Evolutionary conservation across 2,888 invertebrate genomes (phyloP), one percentile per base, ranked within the genome.

Genomic region (Alentia gelatinosa): DNA sequence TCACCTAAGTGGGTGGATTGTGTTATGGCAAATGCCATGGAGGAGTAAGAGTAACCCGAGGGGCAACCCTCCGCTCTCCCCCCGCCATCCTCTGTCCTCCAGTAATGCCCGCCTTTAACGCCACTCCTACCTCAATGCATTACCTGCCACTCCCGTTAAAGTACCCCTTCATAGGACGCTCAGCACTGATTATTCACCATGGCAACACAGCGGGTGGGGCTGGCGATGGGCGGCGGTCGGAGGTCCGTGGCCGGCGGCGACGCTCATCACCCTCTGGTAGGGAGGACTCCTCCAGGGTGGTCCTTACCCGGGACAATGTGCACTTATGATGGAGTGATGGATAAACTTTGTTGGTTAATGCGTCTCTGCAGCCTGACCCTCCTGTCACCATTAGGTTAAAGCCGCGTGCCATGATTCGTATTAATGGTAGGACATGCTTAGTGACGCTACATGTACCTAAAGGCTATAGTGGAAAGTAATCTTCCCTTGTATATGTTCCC

Each of bases 321-420:
- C 56, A 56, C 56, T 56, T 56, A 56, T 56, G 56, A 56, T n/a
- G n/a, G 56, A n/a, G 56, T 56, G 56, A 56, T 56, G n/a, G 56
- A 56, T n/a, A 56, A 19, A 19, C 56, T 56, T 56, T 56, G 19
- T 56, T 56, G 56, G 56, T 56, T 56, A 56, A 56, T 56, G 19
- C n/a, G 56, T 56, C 56, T 56, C 56, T 56, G 23, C 56, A n/a
- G n/a, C 9, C 56, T 56, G 56, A 4, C 56, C 56, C 56, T n/a
- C 12, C 23, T 19, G 56, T n/a, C 56, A 56, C 19, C 23, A 56
- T 56, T 56, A 56, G 56, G 56, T 4, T 56, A 56, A 56, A 56
- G n/a, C 56, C 56, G 3, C 19, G 19, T 12, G 56, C 56, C 3
- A n/a, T 56, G 56, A 56, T 56, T 56, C n/a, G n/a, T 56, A 56